Base-by-base conservation (phyloP, 2,113 vertebrate genomes). In the Acanthisitta chloris region DNA sequence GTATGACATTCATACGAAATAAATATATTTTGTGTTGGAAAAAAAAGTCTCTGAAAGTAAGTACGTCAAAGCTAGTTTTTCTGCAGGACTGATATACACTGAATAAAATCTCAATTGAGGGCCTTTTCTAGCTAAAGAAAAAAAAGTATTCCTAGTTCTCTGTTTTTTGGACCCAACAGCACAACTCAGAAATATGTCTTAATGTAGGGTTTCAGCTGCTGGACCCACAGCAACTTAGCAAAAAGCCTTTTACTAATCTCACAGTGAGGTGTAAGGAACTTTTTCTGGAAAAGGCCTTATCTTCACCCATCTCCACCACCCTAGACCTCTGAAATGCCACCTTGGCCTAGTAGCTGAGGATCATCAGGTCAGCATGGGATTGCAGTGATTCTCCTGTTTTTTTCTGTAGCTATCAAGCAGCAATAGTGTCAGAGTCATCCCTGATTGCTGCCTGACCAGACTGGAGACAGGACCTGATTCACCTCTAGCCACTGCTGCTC, bases 391-490 rank as follows among this genome's bases (percentile, higher is more conserved):
- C 73, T 93, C 28, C 54, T 49, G 14, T 0, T 7, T 76, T 77
- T 45, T 65, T 38, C 34, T 36, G 25, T 12, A 64, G 29, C 25
- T 18, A 54, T 28, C 70, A 49, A 55, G 24, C 7, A 34, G 46
- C 48, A 49, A 10, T 0, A 0, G 29, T 64, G 66, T 19, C 33
- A 66, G 40, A 34, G 15, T 31, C 10, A 14, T 43, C n/a, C 28
- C 26, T 49, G 45, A 42, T 12, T 3, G 4, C 33, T 65, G 33
- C 23, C 51, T 51, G 11, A 67, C 8, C 79, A 38, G 45, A 9
- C 20, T 1, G 40, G 67, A 29, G 42, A 51, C 29, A 24, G 0
- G 0, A 26, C 17, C 7, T 4, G 13, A 62, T 31, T 24, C 8
- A 46, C 29, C 42, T 61, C 46, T 51, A 33, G 17, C 25, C 42